Base-by-base conservation (phyloP, 23 tunicate genomes). In the Trididemnum clinides region DNA sequence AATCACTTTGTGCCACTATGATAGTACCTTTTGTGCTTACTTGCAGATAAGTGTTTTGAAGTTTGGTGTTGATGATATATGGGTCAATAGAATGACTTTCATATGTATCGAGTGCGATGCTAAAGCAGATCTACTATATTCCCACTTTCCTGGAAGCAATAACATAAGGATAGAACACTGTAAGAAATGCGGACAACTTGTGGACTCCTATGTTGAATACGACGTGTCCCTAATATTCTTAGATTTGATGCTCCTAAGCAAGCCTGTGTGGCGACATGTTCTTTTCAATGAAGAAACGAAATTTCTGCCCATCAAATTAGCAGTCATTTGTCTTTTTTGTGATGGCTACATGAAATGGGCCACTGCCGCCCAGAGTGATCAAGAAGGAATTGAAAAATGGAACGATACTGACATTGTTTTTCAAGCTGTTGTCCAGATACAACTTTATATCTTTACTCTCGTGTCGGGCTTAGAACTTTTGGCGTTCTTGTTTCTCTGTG, bases 261-360 rank as follows among this genome's bases (percentile, higher is more conserved):
- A 72, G 33, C 64, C 98, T 28, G 98, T 86, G 2, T 89, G 92
- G 85, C 77, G 98, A 23, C 98, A 94, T 65, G 84, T 89, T 0
- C 35, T 94, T 51, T 78, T 71, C 63, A 94, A 94, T 81, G 49
- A 33, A 20, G 90, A 94, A 0, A 85, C 80, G 10, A 88, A 86
- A 34, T 44, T 64, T 64, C 51, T 89, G 22, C 98, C 77, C 51
- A 89, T 88, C 88, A 94, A 89, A 54, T 54, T 94, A 0, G 94
- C 92, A 1, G 64, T 86, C 30, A 76, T 94, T 15, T 94, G 94
- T 31, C 25, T 94, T 0, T 94, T 94, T 66, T 88, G 94, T 57
- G 94, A 94, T 81, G 98, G 98, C 28, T 94, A 94, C 51, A 89
- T 82, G 90, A 94, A 89, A 76, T 89, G 94, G 98, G 78, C 85